Conservation (phyloP, 2,888 invertebrate genomes). For the Syrista parreyssii region DNA sequence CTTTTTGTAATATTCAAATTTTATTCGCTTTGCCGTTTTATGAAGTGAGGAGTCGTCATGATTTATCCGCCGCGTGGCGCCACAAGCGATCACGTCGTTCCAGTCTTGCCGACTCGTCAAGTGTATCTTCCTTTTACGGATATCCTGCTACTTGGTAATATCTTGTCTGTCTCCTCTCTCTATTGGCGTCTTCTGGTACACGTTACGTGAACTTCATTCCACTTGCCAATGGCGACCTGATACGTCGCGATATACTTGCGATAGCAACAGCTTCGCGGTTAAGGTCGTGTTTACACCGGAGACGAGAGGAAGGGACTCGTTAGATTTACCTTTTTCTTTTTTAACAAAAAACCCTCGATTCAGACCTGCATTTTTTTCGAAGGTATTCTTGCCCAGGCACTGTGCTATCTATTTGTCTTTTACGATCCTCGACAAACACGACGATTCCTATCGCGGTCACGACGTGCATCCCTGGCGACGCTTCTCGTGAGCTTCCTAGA, state of each 20-base stretch:
- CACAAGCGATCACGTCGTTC: not conserved
- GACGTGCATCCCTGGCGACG: not conserved
- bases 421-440: not conserved
- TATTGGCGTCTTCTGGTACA: not conserved
- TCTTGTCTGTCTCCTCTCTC: not conserved
- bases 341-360: no score
- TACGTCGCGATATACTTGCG: not conserved
- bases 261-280: not conserved
- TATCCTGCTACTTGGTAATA: not conserved
- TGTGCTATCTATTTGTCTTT: not conserved
- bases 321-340: no score
- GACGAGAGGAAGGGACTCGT: not conserved
- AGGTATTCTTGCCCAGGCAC: not conserved
- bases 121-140: not conserved
- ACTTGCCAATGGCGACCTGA: not conserved
- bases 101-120: not conserved
- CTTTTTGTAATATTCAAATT: not conserved
- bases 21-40: not conserved
- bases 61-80: not conserved
- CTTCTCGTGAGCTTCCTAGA: not conserved
- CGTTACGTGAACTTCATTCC: not conserved
- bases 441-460: not conserved
- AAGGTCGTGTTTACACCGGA: not conserved
- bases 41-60: not conserved
- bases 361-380: not conserved